Conservation (phyloP, 2,888 invertebrate genomes). For the Spicauda simplicius region DNA sequence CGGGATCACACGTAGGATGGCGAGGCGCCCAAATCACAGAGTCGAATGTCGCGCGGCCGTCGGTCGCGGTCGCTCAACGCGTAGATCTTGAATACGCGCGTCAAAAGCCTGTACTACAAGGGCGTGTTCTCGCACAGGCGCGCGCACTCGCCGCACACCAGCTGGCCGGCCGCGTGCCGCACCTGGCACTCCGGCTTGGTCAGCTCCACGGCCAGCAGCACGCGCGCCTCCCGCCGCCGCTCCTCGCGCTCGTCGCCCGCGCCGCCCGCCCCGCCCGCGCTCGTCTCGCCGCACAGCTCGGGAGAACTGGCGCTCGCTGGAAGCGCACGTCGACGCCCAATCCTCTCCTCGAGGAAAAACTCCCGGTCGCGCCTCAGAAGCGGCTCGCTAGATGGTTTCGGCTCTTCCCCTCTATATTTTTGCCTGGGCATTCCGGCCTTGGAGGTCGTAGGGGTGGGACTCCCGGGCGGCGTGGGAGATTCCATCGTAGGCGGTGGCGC, state of each 20-base stretch:
- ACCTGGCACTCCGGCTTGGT: slow-evolving; percentile 53
- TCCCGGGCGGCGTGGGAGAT: slow-evolving; percentile 48
- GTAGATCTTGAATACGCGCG: slow-evolving; percentile 80
- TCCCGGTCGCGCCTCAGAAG: slow-evolving; percentile 62
- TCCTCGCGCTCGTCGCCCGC: slow-evolving; percentile 37
- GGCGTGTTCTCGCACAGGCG: slow-evolving; percentile 59
- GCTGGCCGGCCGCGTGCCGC: slow-evolving; percentile 54
- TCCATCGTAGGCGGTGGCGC: slow-evolving; percentile 54
- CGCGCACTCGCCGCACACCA: slow-evolving; percentile 61
- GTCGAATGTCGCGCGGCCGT: slow-evolving; percentile 45
- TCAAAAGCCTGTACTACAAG: slow-evolving; percentile 79
- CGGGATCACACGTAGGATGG: slow-evolving; percentile 52
- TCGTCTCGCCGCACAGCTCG: slow-evolving; percentile 57
- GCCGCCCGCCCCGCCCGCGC: slow-evolving; percentile 35
- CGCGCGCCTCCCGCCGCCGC: slow-evolving; percentile 57
- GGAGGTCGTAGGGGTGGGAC: slow-evolving; percentile 55
- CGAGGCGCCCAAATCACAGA: slow-evolving; percentile 47
- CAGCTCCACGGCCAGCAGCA: slow-evolving; percentile 75
- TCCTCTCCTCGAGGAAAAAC: slow-evolving; percentile 38
- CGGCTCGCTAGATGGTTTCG: slow-evolving; percentile 75
- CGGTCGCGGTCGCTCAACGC: slow-evolving; percentile 60
- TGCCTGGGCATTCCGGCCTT: slow-evolving; percentile 46
- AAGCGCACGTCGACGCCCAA: slow-evolving; percentile 51
- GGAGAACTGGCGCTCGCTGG: slow-evolving; percentile 76
- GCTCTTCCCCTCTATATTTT: slow-evolving; percentile 50